These are phyloP conservation scores for Plebejus melissa DNA, from an alignment of 2,888 invertebrate genomes.

Conservation along the genomic window DNA sequence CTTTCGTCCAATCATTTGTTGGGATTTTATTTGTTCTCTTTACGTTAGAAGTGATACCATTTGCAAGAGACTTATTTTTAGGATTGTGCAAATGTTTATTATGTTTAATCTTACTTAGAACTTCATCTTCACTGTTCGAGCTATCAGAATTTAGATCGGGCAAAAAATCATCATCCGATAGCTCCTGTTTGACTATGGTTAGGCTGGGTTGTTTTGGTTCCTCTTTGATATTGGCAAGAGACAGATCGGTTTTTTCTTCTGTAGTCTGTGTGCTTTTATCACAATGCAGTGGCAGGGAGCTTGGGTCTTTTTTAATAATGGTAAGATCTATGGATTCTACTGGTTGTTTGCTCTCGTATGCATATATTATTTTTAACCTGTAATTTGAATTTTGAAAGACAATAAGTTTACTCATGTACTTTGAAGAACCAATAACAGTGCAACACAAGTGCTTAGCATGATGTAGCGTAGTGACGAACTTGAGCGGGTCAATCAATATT, in stretches of 20 bases:
- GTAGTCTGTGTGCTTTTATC: conserved; percentile 58
- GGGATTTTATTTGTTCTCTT: conserved; percentile 36
- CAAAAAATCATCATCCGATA: conserved; percentile 42
- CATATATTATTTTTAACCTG: conserved; percentile 41
- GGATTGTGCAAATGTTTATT: conserved; percentile 44
- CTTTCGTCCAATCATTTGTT: conserved; percentile 33
- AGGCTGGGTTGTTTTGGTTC: conserved; percentile 46
- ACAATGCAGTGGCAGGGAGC: conserved; percentile 40
- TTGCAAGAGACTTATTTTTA: conserved; percentile 28
- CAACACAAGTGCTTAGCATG: neutral
- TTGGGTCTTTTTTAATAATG: conserved; percentile 45
- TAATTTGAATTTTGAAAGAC: conserved; percentile 36
- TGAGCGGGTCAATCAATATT: neutral
- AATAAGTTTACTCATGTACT: neutral
- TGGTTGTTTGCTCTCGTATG: conserved; percentile 27
- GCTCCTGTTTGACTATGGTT: conserved; percentile 51
- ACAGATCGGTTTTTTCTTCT: conserved; percentile 25
- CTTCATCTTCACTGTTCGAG: conserved; percentile 53
- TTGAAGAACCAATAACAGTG: neutral
- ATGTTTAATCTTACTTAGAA: conserved; percentile 55
- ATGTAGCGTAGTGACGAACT: neutral
- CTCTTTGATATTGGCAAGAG: conserved; percentile 43
- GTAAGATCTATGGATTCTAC: conserved; percentile 50
- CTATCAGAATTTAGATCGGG: conserved; percentile 53
- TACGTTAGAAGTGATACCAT: conserved; percentile 36